Evolutionary conservation across 2,113 vertebrate genomes (phyloP).

Genomic region (Rhinopomastus cyanomelas): DNA sequence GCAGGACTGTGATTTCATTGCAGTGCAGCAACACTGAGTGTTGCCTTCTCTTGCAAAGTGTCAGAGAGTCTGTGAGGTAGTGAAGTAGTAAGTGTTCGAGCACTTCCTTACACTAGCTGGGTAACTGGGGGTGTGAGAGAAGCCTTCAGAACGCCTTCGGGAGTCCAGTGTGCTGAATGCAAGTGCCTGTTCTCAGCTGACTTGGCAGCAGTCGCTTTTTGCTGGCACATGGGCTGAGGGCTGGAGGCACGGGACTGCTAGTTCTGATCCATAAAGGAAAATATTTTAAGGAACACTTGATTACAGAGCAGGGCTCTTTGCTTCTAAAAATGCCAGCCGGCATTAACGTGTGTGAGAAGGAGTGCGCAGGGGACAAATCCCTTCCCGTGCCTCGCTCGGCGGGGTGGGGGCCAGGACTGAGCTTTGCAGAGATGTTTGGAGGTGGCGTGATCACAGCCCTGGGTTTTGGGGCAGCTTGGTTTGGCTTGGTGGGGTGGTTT

Average conservation of each 20-base stretch:
- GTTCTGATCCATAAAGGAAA: constrained; percentile 26
- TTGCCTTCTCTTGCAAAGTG: background rate
- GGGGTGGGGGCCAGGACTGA: background rate
- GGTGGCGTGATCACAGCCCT: background rate
- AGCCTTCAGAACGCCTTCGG: background rate
- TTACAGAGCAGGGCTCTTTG: constrained; percentile 31
- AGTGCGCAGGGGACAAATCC: background rate
- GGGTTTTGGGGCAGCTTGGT: background rate
- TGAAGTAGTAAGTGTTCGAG: background rate
- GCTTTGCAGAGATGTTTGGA: background rate
- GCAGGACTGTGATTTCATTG: background rate
- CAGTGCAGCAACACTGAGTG: background rate
- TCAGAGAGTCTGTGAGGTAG: background rate
- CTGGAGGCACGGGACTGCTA: constrained; percentile 4
- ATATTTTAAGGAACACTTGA: constrained; percentile 55
- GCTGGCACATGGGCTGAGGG: background rate
- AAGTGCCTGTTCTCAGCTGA: background rate
- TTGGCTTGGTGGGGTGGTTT: background rate
- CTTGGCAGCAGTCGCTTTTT: background rate
- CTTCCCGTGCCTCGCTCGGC: background rate
- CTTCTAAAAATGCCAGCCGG: constrained; percentile 17
- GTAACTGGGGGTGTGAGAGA: background rate
- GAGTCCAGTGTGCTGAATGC: background rate
- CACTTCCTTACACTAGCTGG: background rate
- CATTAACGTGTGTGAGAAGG: background rate